Conservation (phyloP, 2,797 vertebrate species). For the Sciurus vulgaris region DNA sequence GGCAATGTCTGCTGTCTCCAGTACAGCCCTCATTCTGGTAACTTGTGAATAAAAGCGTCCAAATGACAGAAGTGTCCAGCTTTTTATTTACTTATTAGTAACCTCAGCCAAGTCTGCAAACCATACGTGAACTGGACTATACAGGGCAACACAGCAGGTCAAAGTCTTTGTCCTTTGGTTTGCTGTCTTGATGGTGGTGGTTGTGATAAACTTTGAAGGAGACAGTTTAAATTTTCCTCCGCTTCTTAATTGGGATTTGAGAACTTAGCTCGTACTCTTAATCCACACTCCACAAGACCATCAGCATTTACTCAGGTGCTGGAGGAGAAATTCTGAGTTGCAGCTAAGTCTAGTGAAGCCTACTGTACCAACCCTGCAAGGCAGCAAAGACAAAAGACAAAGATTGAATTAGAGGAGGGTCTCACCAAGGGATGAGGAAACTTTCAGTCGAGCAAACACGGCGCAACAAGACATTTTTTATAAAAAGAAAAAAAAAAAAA, state of each 20-base stretch:
- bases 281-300: conserved; percentile 94
- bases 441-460: conserved; percentile 88
- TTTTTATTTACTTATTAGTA: conserved; percentile 83
- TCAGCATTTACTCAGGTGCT: conserved; percentile 93
- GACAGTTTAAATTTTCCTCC: conserved; percentile 89
- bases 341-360: conserved; percentile 94
- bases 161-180: conserved; percentile 95
- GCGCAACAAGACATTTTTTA: conserved; percentile 84
- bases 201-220: conserved; percentile 89
- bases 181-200: conserved; percentile 94
- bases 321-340: conserved; percentile 93
- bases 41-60: conserved; percentile 78
- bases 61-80: conserved; percentile 74
- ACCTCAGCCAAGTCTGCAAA: conserved; percentile 89
- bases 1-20: conserved; percentile 96
- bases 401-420: conserved; percentile 92
- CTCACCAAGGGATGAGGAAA: conserved; percentile 88
- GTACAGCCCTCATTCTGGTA: conserved; percentile 92
- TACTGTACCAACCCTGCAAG: conserved; percentile 97
- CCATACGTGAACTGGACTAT: conserved; percentile 88
- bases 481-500: conserved; percentile 61
- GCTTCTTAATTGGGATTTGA: conserved; percentile 90
- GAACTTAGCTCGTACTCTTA: conserved; percentile 91
- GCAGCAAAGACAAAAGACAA: conserved; percentile 97
- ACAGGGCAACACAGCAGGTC: conserved; percentile 88